These are phyloP conservation scores for Phrynocephalus vlangalii DNA, from an alignment of 2,797 vertebrate species.

Conservation along the genomic window DNA sequence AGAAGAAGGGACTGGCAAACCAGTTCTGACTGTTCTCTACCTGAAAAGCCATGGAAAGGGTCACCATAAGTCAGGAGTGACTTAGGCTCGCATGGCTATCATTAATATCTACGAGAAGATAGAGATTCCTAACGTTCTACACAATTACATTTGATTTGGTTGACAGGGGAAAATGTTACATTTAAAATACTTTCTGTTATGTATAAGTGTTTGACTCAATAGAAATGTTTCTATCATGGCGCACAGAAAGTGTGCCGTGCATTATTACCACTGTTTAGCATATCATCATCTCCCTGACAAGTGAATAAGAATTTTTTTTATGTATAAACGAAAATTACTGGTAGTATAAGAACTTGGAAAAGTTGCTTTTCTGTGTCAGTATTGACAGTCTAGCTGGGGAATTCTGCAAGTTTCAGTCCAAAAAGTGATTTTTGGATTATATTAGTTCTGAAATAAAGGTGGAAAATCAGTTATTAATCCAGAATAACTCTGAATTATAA, in stretches of 20 bases:
- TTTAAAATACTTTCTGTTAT: constrained; percentile 37
- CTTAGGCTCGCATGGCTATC: neutral
- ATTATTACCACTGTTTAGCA: neutral
- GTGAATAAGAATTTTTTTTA: constrained; percentile 22
- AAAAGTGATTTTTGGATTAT: too few relatives aligned
- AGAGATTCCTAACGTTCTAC: neutral
- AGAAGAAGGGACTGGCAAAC: too few relatives aligned
- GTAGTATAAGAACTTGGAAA: too few relatives aligned
- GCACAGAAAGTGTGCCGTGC: neutral
- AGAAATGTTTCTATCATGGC: neutral
- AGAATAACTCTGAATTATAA: neutral
- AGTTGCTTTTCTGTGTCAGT: too few relatives aligned
- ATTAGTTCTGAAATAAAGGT: neutral
- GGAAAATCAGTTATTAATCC: neutral
- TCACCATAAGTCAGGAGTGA: too few relatives aligned
- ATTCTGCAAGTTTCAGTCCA: too few relatives aligned
- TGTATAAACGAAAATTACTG: constrained; percentile 15
- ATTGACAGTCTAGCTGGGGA: too few relatives aligned
- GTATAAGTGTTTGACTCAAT: constrained; percentile 33
- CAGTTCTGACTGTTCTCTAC: too few relatives aligned
- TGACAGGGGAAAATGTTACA: constrained; percentile 5
- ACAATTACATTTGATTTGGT: constrained; percentile 24
- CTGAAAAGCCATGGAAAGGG: too few relatives aligned
- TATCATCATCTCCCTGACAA: neutral
- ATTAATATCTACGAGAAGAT: too few relatives aligned